Evolutionary conservation across 2,113 vertebrate genomes (phyloP).

Genomic region (Pedionomus torquatus): DNA sequence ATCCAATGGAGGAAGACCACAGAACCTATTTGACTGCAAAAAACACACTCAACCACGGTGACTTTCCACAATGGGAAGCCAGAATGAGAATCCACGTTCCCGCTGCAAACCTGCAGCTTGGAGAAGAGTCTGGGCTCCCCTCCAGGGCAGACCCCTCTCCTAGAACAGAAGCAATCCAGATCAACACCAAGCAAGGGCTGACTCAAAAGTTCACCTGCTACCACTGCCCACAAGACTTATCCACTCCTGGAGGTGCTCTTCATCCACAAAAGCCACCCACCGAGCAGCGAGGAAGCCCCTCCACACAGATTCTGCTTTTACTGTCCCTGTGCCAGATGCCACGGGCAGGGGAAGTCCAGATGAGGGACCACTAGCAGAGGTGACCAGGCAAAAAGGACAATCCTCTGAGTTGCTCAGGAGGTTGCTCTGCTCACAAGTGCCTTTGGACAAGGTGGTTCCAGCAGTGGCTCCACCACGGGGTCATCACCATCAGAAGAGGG

Average conservation of each 20-base stretch:
- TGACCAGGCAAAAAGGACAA: neutral
- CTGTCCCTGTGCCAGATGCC: neutral
- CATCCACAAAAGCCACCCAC: neutral
- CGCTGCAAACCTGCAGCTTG: neutral
- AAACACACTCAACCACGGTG: neutral
- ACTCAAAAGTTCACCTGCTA: neutral
- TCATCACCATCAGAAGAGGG: neutral
- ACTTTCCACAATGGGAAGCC: fast-evolving
- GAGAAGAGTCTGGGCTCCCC: neutral
- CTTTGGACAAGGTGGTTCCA: neutral
- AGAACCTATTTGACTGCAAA: neutral
- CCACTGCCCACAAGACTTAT: neutral
- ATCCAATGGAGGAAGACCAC: neutral
- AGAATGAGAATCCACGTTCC: neutral
- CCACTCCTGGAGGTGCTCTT: neutral
- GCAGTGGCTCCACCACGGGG: fast-evolving
- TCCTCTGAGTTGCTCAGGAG: neutral
- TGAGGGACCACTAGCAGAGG: neutral
- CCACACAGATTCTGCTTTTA: fast-evolving
- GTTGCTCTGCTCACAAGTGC: neutral
- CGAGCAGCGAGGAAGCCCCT: neutral
- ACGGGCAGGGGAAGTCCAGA: fast-evolving
- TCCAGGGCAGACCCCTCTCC: neutral
- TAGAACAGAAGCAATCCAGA: neutral
- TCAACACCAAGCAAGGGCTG: neutral